Conservation (phyloP, 2,888 invertebrate species). For the Drosophila melanocephala region DNA sequence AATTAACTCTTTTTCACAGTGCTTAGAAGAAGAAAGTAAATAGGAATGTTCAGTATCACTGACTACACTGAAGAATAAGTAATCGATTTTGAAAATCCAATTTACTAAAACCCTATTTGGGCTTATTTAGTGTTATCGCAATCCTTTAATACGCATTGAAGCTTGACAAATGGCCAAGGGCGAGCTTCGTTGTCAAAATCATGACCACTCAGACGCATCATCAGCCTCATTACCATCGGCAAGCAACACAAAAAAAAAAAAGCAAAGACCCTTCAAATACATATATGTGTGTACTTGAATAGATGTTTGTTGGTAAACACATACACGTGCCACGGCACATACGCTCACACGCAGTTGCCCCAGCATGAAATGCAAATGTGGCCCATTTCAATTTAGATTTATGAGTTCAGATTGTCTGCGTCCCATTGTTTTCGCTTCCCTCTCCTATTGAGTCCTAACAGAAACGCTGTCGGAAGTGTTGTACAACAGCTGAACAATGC, state of each 20-base stretch:
- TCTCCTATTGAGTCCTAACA: neutral
- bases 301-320: constrained; percentile 5
- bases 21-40: neutral
- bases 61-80: neutral
- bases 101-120: constrained; percentile 1
- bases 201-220: constrained; percentile 52
- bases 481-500: constrained; percentile 10
- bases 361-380: constrained; percentile 49
- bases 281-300: neutral
- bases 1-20: neutral
- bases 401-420: constrained; percentile 53
- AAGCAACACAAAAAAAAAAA: constrained; percentile 14
- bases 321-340: constrained; percentile 40
- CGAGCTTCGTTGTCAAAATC: constrained; percentile 33
- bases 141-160: constrained; percentile 36
- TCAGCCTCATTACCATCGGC: constrained; percentile 41
- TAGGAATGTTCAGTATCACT: neutral
- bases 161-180: constrained; percentile 40
- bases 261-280: constrained; percentile 16
- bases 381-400: constrained; percentile 72
- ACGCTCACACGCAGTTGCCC: constrained; percentile 30
- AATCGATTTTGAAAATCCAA: constrained; percentile 14
- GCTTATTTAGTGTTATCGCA: constrained; percentile 9
- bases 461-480: constrained; percentile 8
- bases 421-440: constrained; percentile 43